Evolutionary conservation across 1,140 invertebrate genomes (phyloP), one percentile per base, ranked within the genome.

Genomic region (Drosophila ironensis): DNA sequence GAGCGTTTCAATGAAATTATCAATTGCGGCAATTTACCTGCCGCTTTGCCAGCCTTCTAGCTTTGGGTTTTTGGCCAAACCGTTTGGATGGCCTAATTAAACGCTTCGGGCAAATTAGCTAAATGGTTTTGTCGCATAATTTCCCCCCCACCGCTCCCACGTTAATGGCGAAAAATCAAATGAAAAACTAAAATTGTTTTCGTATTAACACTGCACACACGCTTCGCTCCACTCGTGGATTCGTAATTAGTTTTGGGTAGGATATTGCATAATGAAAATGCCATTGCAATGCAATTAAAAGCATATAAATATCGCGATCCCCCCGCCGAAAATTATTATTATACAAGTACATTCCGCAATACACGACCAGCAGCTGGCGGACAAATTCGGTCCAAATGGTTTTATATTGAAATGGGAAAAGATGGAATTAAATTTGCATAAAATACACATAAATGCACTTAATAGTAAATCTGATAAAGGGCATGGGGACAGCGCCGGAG

Each of bases 1-100:
- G 80, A 86, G 52, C 75, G 80, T 86, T 82, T 78, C 75, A 86
- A 75, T 86, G 56, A 78, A 86, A 86, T 86, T 80, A 86, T 86
- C 70, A 86, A 86, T 75, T 86, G 74, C 40, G 46, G 37, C 64
- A 72, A 74, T 86, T 84, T 71, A 68, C 80, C 57, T 48, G 20
- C 2, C 20, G n/a, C n/a, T n/a, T 44, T 19, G 50, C 44, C 52
- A 46, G 40, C 14, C 19, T 42, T 16, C 14, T 16, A 14, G 14
- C 1, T 8, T 16, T 8, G 11, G 9, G 19, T 9, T 4, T 2
- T 12, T 33, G 11, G 4, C 30, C 30, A 1, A 12, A 11, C 11
- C 25, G n/a, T 8, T 3, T 7, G 25, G 5, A 7, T 27, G 1
- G n/a, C n/a, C n/a, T 63, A 63, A 63, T 63, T 63, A 63, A 63